Conservation (phyloP, 1,140 invertebrate genomes). For the Zaprionus camerounensis region DNA sequence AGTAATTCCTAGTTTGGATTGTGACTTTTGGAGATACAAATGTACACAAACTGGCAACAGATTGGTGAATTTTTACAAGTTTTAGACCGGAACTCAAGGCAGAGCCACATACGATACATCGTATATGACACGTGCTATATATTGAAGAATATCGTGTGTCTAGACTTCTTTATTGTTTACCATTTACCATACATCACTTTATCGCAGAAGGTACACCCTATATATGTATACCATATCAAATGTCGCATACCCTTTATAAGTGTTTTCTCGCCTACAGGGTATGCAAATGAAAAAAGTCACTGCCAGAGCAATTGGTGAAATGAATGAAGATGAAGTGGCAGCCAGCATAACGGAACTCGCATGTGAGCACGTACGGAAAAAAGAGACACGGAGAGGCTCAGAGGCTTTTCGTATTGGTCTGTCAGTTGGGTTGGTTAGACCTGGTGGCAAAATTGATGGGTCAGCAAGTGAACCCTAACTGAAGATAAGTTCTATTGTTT, state of each 20-base stretch:
- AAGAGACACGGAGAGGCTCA: background rate
- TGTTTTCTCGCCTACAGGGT: background rate
- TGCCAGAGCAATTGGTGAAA: conserved; percentile 64
- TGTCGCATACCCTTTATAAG: background rate
- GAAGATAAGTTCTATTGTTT: conserved; percentile 55
- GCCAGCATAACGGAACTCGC: conserved; percentile 35
- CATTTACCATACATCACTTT: too few species aligned
- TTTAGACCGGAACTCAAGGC: too few species aligned
- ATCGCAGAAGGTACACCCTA: too few species aligned
- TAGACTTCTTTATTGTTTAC: too few species aligned
- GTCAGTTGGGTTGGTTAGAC: background rate
- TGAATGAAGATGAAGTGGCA: conserved; percentile 77
- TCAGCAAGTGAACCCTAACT: conserved; percentile 20
- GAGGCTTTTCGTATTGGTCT: background rate
- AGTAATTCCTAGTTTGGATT: too few species aligned
- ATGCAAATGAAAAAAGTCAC: conserved; percentile 15
- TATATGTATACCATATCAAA: too few species aligned
- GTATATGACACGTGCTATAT: too few species aligned
- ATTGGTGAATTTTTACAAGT: too few species aligned
- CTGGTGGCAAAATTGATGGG: conserved; percentile 55
- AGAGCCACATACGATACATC: too few species aligned
- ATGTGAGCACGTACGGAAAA: conserved; percentile 11
- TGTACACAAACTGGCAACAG: too few species aligned
- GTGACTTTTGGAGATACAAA: too few species aligned
- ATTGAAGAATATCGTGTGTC: too few species aligned